Percentiles rank a stretch among this genome's conserved stretches.
Conservation (phyloP, 2,113 vertebrate species). For the Campylorhamphus procurvoides region DNA sequence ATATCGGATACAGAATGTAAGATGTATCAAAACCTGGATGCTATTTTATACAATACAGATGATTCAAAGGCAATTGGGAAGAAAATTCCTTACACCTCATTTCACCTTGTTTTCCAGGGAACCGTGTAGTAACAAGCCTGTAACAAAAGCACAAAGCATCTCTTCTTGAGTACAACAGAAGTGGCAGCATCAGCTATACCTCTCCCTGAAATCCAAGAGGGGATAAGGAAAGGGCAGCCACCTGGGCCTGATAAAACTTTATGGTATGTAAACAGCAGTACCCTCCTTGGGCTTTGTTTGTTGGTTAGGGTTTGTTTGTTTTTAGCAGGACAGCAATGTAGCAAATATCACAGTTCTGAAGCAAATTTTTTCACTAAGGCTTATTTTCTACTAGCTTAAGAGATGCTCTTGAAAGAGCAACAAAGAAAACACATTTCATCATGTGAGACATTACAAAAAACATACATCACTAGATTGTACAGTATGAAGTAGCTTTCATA, state of each 20-base stretch:
- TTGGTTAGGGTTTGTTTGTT: not conserved
- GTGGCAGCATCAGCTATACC: rapidly evolving
- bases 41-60: not conserved
- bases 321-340: not conserved
- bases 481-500: not conserved
- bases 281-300: not conserved
- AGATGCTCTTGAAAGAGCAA: not conserved
- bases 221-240: not conserved
- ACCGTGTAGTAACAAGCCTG: not conserved
- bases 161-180: not conserved
- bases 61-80: not conserved
- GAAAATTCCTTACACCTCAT: not conserved
- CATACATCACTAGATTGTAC: not conserved
- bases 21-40: not conserved
- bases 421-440: not conserved
- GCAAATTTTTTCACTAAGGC: not conserved
- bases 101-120: not conserved
- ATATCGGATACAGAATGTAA: not conserved
- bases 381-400: not conserved
- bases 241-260: not conserved
- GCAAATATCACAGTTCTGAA: not conserved
- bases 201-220: not conserved
- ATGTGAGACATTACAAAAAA: not conserved
- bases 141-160: not conserved
- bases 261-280: not conserved